Evolutionary conservation across 1,140 invertebrate species (phyloP).

Genomic region (Macrocentrus cingulum): DNA sequence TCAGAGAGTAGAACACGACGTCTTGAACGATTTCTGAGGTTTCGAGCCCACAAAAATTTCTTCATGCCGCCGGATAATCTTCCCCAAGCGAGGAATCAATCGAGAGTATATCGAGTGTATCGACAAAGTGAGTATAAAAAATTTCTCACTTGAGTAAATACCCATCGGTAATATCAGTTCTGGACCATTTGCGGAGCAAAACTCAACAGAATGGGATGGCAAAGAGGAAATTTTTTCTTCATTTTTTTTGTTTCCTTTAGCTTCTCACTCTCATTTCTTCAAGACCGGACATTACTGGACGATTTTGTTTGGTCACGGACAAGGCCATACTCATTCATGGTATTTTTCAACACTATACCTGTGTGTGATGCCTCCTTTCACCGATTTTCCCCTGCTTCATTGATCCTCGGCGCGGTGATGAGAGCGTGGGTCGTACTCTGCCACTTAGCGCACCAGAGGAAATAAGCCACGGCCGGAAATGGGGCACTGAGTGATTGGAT

Average conservation of each 20-base stretch:
- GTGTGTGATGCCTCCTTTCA: conserved; percentile 26
- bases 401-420: conserved; percentile 1
- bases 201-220: neutral
- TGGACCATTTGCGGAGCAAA: neutral
- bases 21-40: no score
- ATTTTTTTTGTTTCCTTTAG: neutral
- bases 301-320: conserved; percentile 35
- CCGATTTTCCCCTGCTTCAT: conserved; percentile 14
- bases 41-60: neutral
- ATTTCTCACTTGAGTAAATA: no score
- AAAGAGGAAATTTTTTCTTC: conserved; percentile 14
- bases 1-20: no score
- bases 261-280: conserved; percentile 7
- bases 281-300: conserved; percentile 27
- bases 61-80: no score
- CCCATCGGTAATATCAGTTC: no score
- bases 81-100: no score
- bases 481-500: no score
- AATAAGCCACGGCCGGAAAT: no score
- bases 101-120: no score
- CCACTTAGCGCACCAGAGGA: neutral
- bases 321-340: conserved; percentile 28
- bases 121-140: no score
- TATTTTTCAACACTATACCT: conserved; percentile 25
- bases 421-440: neutral